Evolutionary conservation across 2,797 vertebrate genomes (phyloP).

Genomic region (Psittacula derbiana): DNA sequence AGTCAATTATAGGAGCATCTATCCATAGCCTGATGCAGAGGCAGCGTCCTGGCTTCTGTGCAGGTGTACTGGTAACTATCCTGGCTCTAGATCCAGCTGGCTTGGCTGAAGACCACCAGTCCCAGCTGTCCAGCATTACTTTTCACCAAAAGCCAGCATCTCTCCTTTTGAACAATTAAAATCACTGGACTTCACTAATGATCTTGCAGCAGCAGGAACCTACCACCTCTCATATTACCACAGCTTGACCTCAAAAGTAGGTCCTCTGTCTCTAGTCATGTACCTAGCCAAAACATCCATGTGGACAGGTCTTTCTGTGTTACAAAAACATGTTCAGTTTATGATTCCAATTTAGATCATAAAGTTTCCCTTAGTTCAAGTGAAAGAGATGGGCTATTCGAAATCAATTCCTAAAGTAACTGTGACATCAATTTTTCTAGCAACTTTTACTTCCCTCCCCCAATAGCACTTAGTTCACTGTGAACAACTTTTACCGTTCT

Average conservation of each 20-base stretch:
- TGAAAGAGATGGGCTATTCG: not conserved
- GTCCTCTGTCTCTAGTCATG: not conserved
- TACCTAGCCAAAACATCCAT: not conserved
- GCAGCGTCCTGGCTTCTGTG: not conserved
- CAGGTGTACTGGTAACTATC: not conserved
- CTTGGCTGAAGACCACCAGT: not conserved
- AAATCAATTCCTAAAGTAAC: not conserved
- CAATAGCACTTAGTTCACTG: not conserved
- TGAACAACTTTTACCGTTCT: not conserved
- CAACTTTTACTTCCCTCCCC: not conserved
- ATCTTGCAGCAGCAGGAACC: not conserved
- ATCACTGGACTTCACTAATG: not conserved
- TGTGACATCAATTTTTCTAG: not conserved
- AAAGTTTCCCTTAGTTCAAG: not conserved
- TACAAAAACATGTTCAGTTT: not conserved
- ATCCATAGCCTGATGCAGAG: not conserved
- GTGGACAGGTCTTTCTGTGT: not conserved
- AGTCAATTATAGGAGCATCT: not conserved
- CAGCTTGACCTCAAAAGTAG: not conserved
- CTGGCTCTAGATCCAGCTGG: not conserved
- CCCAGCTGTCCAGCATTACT: not conserved
- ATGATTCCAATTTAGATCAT: not conserved
- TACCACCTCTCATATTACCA: not conserved
- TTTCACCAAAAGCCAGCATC: not conserved
- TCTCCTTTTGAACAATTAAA: not conserved